A percentile compares a stretch with the other conserved stretches of the same genome.
Evolutionary conservation across 1,140 invertebrate species (phyloP).

Genomic region (Temnothorax nylanderi): DNA sequence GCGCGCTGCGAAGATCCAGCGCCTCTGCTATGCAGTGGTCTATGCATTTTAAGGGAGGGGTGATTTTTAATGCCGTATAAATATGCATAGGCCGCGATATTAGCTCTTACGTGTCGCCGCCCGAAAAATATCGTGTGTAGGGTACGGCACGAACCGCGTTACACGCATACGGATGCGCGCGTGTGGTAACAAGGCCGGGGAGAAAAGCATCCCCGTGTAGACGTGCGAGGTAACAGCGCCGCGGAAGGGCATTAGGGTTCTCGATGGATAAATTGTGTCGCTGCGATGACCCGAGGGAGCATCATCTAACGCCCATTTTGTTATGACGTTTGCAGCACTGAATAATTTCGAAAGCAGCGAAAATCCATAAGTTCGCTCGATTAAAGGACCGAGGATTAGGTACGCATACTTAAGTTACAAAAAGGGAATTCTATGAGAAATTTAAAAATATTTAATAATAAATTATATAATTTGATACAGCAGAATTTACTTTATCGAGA

Average conservation of each 20-base stretch:
- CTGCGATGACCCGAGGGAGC: constrained; percentile 81
- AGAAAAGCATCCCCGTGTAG: constrained; percentile 72
- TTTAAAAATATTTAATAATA: background rate
- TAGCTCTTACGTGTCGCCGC: constrained; percentile 83
- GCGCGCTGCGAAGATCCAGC: constrained; percentile 69
- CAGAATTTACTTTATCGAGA: background rate
- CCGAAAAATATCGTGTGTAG: constrained; percentile 80
- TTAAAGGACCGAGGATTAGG: background rate
- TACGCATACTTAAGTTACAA: background rate
- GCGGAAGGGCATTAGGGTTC: constrained; percentile 75
- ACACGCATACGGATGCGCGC: background rate
- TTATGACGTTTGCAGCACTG: constrained; percentile 81
- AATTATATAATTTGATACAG: background rate
- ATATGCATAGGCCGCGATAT: constrained; percentile 85
- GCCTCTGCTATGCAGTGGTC: constrained; percentile 78
- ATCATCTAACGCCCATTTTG: constrained; percentile 85
- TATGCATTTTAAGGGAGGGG: constrained; percentile 84
- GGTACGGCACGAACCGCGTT: constrained; percentile 56
- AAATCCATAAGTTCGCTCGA: constrained; percentile 10
- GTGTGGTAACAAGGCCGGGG: constrained; percentile 30
- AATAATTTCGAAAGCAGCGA: constrained; percentile 75
- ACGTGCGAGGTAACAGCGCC: constrained; percentile 34
- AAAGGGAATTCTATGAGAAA: background rate
- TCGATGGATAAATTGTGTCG: constrained; percentile 86
- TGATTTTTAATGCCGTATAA: constrained; percentile 86